phyloP scores from a whole-genome alignment of 2,797 vertebrate species.

The Lepilemur ruficaudatus region DNA sequence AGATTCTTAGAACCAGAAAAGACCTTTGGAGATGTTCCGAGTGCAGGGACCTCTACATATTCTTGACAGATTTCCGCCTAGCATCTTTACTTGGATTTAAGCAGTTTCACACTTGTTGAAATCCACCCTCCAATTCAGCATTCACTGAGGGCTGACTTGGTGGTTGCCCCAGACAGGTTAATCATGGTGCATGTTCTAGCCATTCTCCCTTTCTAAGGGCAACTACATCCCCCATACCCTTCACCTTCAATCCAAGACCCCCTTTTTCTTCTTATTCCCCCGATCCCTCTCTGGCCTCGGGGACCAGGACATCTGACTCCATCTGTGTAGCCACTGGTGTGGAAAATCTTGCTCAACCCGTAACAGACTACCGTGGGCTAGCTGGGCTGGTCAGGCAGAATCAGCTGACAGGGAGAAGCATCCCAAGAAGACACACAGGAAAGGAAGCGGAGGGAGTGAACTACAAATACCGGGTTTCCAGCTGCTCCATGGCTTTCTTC shows the following conservation, averaged over 20 bases:
- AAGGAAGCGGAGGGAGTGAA: neutral
- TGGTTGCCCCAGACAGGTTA: no score
- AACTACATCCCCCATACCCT: neutral
- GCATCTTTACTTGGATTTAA: neutral
- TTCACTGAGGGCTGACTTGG: neutral
- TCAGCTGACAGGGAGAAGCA: neutral
- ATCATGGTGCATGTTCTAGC: neutral
- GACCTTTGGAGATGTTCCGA: neutral
- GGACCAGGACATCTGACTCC: neutral
- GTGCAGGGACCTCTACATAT: neutral
- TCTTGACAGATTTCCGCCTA: neutral
- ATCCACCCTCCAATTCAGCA: neutral
- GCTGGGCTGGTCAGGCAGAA: neutral
- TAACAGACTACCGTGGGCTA: neutral
- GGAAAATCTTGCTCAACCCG: neutral
- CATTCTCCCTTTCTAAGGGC: neutral
- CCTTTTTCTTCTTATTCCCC: neutral
- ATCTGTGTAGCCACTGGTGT: neutral
- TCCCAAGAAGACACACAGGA: neutral
- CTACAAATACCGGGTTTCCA: neutral
- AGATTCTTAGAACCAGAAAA: neutral
- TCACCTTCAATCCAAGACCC: neutral
- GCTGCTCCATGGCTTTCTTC: neutral
- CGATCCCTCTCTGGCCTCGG: neutral
- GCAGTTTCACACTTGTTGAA: neutral